These are phyloP conservation scores for Lymantria dispar DNA, from an alignment of 2,888 invertebrate species.

Conservation along the genomic window DNA sequence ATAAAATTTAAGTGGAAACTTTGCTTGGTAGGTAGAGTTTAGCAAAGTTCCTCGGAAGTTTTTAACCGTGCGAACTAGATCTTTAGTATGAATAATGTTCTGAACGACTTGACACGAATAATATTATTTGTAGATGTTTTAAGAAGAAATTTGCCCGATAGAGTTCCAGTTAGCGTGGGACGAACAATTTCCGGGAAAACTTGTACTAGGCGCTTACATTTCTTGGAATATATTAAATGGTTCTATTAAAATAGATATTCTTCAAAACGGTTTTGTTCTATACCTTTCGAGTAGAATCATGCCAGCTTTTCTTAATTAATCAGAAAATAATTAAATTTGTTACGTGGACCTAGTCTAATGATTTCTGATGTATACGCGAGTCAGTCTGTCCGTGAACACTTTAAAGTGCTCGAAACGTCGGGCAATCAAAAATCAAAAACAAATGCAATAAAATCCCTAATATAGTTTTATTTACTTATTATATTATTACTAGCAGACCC, in stretches of 20 bases:
- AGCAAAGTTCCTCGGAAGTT: constrained; percentile 26
- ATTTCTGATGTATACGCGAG: too few relatives aligned
- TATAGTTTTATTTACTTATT: too few relatives aligned
- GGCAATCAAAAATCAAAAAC: too few relatives aligned
- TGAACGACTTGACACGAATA: constrained; percentile 35
- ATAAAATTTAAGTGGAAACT: constrained; percentile 28
- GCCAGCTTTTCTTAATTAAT: too few relatives aligned
- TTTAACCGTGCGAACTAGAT: constrained; percentile 31
- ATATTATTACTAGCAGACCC: too few relatives aligned
- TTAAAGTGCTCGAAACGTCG: too few relatives aligned
- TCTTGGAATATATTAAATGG: constrained; percentile 2
- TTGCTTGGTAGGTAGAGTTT: constrained; percentile 25
- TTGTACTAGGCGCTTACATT: constrained; percentile 11
- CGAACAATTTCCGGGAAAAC: constrained; percentile 17
- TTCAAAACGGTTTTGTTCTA: neutral
- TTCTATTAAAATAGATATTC: neutral
- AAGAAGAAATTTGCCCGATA: constrained; percentile 25
- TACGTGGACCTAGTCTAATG: too few relatives aligned
- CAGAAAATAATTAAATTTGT: too few relatives aligned
- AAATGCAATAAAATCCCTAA: too few relatives aligned
- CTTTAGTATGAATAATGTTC: constrained; percentile 49
- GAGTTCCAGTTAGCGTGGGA: constrained; percentile 16
- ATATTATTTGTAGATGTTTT: constrained; percentile 31
- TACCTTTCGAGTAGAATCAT: too few relatives aligned
- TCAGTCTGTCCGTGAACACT: too few relatives aligned